phyloP scores from a whole-genome alignment of 2,888 invertebrate genomes.

The Drosophila melanosoma region DNA sequence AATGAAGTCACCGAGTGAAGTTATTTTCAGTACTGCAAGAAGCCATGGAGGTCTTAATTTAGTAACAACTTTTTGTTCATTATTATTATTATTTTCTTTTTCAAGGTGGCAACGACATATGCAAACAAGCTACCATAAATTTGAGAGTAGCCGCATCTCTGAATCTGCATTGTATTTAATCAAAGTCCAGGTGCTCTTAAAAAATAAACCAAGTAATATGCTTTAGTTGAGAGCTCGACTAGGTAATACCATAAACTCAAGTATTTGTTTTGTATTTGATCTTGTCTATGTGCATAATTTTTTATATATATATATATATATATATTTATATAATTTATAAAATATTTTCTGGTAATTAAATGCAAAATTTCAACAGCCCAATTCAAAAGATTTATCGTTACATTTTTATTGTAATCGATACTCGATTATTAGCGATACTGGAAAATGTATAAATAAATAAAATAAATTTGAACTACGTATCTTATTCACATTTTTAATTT shows the following conservation, averaged over 20 bases:
- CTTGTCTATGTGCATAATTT: neutral
- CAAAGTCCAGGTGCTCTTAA: slow-evolving; percentile 53
- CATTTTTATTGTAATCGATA: neutral
- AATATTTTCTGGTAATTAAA: neutral
- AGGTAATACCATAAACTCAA: neutral
- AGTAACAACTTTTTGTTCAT: slow-evolving; percentile 19
- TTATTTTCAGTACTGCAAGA: slow-evolving; percentile 17
- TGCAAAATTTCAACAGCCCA: neutral
- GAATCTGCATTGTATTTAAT: slow-evolving; percentile 43
- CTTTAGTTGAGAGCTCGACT: neutral
- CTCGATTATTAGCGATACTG: neutral
- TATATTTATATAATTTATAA: neutral
- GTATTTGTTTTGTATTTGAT: neutral
- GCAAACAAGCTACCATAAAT: slow-evolving; percentile 7
- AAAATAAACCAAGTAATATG: neutral
- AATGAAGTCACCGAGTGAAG: slow-evolving; percentile 13
- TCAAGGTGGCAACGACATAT: slow-evolving; percentile 6
- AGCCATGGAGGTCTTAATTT: slow-evolving; percentile 33
- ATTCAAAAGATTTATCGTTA: neutral
- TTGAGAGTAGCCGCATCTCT: slow-evolving; percentile 22
- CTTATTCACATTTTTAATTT: neutral
- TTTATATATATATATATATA: too few relatives aligned
- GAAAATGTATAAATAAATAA: neutral
- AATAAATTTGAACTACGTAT: neutral
- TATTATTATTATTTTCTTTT: neutral